Percentiles rank a stretch among this genome's conserved stretches.
Conservation (phyloP, 2,797 vertebrate species). For the Phylloscopus collybita region DNA sequence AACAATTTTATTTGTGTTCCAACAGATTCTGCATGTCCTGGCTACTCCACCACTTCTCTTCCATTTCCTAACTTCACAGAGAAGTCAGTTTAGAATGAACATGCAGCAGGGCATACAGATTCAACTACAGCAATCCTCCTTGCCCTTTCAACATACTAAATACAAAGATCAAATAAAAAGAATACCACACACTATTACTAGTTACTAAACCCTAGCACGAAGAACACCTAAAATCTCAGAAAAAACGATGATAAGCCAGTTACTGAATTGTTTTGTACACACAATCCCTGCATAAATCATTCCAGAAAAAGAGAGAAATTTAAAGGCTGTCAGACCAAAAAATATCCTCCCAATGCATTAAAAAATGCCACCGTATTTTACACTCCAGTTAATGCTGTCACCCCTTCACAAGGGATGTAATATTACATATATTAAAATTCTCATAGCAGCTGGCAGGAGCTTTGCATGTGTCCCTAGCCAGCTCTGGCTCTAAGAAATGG, state of each 20-base stretch:
- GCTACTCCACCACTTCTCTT: neutral
- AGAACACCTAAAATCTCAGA: neutral
- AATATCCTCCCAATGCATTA: neutral
- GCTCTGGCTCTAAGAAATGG: neutral
- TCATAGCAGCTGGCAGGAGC: neutral
- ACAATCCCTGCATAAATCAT: neutral
- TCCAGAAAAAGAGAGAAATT: neutral
- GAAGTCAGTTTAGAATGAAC: neutral
- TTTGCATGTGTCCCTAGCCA: neutral
- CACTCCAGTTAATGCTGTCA: neutral
- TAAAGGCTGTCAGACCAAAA: neutral
- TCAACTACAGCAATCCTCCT: neutral
- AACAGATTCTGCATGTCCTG: neutral
- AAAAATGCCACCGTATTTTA: neutral
- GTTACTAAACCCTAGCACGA: neutral
- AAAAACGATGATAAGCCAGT: neutral
- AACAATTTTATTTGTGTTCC: neutral
- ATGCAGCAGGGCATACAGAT: neutral
- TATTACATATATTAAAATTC: neutral
- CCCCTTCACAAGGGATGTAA: neutral
- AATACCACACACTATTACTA: neutral
- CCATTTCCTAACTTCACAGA: neutral
- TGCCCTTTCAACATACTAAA: neutral
- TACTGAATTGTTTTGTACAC: neutral
- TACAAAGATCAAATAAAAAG: neutral